phyloP scores from a whole-genome alignment of 2,797 vertebrate genomes.

The Choloepus didactylus region DNA sequence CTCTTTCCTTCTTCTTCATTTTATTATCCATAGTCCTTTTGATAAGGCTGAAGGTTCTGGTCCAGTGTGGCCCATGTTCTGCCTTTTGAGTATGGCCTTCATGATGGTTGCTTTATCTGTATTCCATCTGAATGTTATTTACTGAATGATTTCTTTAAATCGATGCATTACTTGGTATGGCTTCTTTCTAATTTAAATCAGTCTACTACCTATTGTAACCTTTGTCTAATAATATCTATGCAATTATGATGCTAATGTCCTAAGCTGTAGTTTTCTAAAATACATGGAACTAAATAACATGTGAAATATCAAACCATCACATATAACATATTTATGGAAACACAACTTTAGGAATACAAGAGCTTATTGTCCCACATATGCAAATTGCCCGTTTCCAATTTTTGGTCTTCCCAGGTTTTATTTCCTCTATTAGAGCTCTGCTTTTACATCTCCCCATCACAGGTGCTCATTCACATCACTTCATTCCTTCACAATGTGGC shows the following conservation, averaged over 20 bases:
- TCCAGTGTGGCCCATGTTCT: neutral
- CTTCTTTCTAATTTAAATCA: constrained; percentile 30
- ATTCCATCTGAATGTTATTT: constrained; percentile 1
- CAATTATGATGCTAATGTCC: neutral
- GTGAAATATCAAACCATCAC: constrained; percentile 30
- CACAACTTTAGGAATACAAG: neutral
- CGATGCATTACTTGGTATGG: neutral
- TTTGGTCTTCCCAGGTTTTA: neutral
- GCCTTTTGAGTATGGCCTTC: neutral
- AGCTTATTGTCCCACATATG: neutral
- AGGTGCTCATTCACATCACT: neutral
- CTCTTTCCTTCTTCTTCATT: neutral
- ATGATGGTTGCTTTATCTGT: neutral
- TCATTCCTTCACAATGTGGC: neutral
- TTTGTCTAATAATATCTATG: constrained; percentile 30
- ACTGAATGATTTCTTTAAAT: constrained; percentile 42
- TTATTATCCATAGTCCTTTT: neutral
- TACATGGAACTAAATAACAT: neutral
- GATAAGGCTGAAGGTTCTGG: neutral
- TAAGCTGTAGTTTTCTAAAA: neutral
- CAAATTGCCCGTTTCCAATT: constrained; percentile 22
- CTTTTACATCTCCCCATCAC: neutral
- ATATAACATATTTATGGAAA: no score
- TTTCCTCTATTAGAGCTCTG: neutral
- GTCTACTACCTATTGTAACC: neutral